These are phyloP conservation scores for Coilia nasus DNA, from an alignment of 2,797 vertebrate species.

Conservation along the genomic window DNA sequence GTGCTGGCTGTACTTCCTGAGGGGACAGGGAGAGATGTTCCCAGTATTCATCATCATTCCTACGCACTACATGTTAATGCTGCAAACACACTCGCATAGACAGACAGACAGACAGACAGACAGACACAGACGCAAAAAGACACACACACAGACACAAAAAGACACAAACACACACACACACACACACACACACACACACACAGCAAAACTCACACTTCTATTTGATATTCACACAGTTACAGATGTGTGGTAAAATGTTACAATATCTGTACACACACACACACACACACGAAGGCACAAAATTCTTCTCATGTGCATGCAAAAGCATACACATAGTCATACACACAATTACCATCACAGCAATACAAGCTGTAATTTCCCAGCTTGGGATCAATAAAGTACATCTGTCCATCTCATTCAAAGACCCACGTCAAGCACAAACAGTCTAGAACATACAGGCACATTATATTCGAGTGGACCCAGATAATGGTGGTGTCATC, in stretches of 20 bases:
- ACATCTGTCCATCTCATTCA: no score
- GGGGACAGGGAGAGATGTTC: neutral
- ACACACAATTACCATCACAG: neutral
- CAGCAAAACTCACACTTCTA: neutral
- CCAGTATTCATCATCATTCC: neutral
- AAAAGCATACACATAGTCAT: conserved; percentile 44
- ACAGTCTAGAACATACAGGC: neutral
- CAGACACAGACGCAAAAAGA: neutral
- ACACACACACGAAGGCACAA: conserved; percentile 39
- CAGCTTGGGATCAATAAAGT: no score
- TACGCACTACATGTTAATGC: neutral
- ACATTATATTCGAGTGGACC: no score
- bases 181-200: neutral
- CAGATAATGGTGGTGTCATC: no score
- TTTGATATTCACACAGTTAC: neutral
- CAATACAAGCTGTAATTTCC: neutral
- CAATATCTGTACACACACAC: conserved; percentile 26
- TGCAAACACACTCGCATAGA: conserved; percentile 5
- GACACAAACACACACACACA: neutral
- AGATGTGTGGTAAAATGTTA: neutral
- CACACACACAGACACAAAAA: neutral
- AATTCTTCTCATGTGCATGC: conserved; percentile 36
- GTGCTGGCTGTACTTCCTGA: neutral
- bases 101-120: neutral
- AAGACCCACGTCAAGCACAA: neutral